phyloP scores from a whole-genome alignment of 2,113 vertebrate genomes.

The Erinaceus europaeus region DNA sequence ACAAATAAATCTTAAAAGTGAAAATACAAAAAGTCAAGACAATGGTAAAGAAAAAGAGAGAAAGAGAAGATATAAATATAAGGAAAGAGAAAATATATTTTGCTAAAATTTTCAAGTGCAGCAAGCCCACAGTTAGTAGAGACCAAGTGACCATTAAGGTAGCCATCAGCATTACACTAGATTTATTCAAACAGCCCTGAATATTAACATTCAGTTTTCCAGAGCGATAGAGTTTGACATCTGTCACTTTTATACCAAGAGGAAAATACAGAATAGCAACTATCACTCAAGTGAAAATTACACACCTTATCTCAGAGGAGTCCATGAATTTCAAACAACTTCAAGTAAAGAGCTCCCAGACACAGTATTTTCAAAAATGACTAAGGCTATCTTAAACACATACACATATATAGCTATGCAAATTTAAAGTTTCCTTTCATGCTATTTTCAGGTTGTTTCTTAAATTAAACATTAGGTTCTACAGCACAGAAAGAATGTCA shows the following conservation, averaged over 20 bases:
- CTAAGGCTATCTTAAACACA: slow-evolving; percentile 75
- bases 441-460: slow-evolving; percentile 83
- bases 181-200: slow-evolving; percentile 31
- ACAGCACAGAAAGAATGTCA: slow-evolving; percentile 68
- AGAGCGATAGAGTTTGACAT: slow-evolving; percentile 14
- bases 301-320: slow-evolving; percentile 75
- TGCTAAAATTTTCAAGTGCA: not conserved
- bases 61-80: not conserved
- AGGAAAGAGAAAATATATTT: not conserved
- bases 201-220: not conserved
- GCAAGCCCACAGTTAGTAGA: not conserved
- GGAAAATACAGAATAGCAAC: slow-evolving; percentile 34
- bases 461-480: slow-evolving; percentile 82
- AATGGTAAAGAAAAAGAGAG: not conserved
- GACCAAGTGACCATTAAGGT: not conserved
- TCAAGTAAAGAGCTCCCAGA: slow-evolving; percentile 74
- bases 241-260: slow-evolving; percentile 64
- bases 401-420: slow-evolving; percentile 80
- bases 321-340: slow-evolving; percentile 69
- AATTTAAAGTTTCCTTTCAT: slow-evolving; percentile 82
- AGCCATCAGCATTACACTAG: not conserved
- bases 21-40: not conserved
- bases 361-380: slow-evolving; percentile 77
- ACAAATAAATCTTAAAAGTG: too few species aligned
- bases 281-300: slow-evolving; percentile 76